Percentiles rank a stretch among this genome's conserved stretches.
Evolutionary conservation across 2,888 invertebrate species (phyloP).

Genomic region (Gymnocheta viridis): DNA sequence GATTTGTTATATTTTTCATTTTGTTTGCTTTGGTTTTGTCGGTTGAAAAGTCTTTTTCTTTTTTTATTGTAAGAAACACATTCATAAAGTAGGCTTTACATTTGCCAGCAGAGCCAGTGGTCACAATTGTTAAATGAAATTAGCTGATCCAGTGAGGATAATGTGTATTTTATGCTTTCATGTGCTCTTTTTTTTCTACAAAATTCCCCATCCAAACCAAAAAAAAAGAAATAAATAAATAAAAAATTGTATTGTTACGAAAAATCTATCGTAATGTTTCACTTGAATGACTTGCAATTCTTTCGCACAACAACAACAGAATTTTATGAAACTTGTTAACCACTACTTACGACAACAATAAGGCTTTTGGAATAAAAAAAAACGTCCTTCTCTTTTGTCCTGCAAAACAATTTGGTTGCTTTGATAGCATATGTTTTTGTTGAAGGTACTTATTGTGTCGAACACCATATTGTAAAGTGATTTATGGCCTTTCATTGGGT

Average conservation of each 20-base stretch:
- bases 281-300: slow-evolving; percentile 40
- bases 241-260: neutral
- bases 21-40: neutral
- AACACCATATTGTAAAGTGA: slow-evolving; percentile 37
- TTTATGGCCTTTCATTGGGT: slow-evolving; percentile 62
- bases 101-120: neutral
- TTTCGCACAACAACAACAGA: neutral
- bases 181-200: neutral
- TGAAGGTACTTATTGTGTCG: slow-evolving; percentile 1
- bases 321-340: neutral
- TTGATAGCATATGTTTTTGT: slow-evolving; percentile 40
- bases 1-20: neutral
- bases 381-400: neutral
- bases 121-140: neutral
- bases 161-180: too few species aligned
- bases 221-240: neutral
- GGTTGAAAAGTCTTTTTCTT: neutral
- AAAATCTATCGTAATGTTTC: slow-evolving; percentile 28
- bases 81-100: neutral
- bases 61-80: neutral
- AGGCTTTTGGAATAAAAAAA: neutral
- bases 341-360: slow-evolving; percentile 3
- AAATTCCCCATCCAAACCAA: neutral
- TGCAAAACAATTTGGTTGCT: slow-evolving; percentile 34
- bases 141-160: neutral